Conservation (phyloP, 2,797 vertebrate species). For the Enteromius trimaculatus region DNA sequence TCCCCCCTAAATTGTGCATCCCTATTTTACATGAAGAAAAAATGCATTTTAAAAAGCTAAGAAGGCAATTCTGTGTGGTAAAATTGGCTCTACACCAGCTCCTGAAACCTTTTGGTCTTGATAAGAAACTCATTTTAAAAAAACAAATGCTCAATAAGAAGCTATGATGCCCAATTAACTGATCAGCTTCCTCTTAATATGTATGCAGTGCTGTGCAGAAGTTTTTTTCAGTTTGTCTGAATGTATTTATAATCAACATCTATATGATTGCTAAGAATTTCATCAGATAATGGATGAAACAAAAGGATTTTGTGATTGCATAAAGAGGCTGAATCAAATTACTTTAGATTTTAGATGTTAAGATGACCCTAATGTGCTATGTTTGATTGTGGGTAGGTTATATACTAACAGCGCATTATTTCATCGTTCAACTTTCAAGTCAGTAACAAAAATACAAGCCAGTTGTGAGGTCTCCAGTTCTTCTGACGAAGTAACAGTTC, state of each 20-base stretch:
- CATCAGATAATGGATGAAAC: neutral
- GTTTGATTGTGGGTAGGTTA: neutral
- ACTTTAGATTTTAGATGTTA: neutral
- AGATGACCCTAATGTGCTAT: neutral
- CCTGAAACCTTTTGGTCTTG: neutral
- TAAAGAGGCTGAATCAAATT: neutral
- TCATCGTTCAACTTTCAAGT: neutral
- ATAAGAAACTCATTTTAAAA: neutral
- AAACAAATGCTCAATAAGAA: neutral
- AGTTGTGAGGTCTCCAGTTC: neutral
- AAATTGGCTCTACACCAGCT: neutral
- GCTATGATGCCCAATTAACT: neutral
- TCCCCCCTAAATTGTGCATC: no score
- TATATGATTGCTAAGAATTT: slow-evolving; percentile 10
- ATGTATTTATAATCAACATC: slow-evolving; percentile 5
- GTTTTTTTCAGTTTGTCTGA: neutral
- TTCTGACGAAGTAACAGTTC: neutral
- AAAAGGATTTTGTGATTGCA: slow-evolving; percentile 12
- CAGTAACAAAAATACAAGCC: neutral
- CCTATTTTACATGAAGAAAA: neutral
- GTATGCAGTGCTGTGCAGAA: neutral
- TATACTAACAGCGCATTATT: neutral
- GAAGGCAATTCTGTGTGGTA: neutral
- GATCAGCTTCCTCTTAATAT: neutral
- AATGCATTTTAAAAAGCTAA: neutral